Base-by-base conservation (phyloP, 2,113 vertebrate genomes). In the Poeciliopsis retropinna region DNA sequence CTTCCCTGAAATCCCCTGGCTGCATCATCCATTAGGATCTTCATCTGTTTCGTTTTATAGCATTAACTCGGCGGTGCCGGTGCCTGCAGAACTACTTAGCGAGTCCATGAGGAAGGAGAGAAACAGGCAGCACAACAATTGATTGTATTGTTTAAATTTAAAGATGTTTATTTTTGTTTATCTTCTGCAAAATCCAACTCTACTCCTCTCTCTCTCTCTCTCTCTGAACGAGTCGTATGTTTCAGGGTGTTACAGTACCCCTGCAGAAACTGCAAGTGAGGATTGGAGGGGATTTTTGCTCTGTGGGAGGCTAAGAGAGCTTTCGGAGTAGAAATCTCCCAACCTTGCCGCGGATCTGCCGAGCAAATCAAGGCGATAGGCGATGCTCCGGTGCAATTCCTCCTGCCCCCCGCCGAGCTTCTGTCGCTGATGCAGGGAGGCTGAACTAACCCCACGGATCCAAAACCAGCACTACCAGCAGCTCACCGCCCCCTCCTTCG, bases 281-380 rank as follows among this genome's bases (percentile, higher is more conserved):
- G 86, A 89, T 89, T 85, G 76, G 81, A 87, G 76, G 51, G 86
- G 85, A 87, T 91, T 91, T 90, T 82, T 90, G 75, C 88, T 81
- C 81, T 44, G 79, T 34, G 70, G 88, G 88, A 84, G 86, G 83
- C 78, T 85, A 85, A 80, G 72, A 87, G 76, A 70, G 85, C 80
- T 88, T 92, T 87, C 31, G 76, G 37, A 72, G 70, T 84, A 79
- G 84, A 83, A 88, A 91, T 88, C 88, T 88, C 75, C 78, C 76
- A 80, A 72, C 79, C 72, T 75, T 73, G 81, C 74, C 6, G 74
- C 13, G 47, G 75, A 85, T 89, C 78, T 89, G 51, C 75, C 25
- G 68, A 88, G 81, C 80, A 86, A 88, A 90, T 88, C 75, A 75
- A 83, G 84, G 79, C 73, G 76, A 81, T 75, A 65, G 89, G 72